Evolutionary conservation across 2,888 invertebrate genomes (phyloP), one percentile per base, ranked within the genome.

Genomic region (Hololepta plana): DNA sequence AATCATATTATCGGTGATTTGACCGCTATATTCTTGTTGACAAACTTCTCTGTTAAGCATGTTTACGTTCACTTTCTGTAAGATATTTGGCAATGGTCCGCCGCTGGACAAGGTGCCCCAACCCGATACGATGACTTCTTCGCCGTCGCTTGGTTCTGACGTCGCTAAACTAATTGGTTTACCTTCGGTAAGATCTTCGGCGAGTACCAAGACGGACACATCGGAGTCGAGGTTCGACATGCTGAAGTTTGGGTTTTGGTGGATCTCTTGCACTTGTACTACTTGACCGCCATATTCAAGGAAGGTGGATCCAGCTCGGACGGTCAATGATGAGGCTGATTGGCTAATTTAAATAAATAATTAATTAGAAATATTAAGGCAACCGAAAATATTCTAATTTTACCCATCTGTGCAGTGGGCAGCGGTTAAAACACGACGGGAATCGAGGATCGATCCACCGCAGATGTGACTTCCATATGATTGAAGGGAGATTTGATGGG

Each of bases 21-120:
- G n/a, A n/a, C n/a, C n/a, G n/a, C n/a, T n/a, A n/a, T 53, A 0
- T 45, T 35, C 0, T 59, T 59, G 8, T 43, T 36, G 3, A 12
- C 28, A 27, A 3, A 2, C 8, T 22, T 10, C 3, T 7, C 9
- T 10, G 22, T 20, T 6, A 23, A 11, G 11, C 15, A 21, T 9
- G 9, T 21, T 15, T 21, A 33, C 3, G 13, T 10, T 2, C 11
- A 15, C 16, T 20, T 20, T 28, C 6, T 27, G 10, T 6, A 27
- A 15, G 6, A 10, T n/a, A 2, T 32, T 11, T 11, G 24, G 22
- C 7, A 19, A 20, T 10, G 28, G 28, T 10, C 26, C 30, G 5
- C 20, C 27, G 31, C 36, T 35, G 10, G 15, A 5, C n/a, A 23
- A 12, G 13, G 24, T 24, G 9, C 24, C 24, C 31, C 31, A 31